Conservation (phyloP, 2,113 vertebrate genomes). For the human region DNA sequence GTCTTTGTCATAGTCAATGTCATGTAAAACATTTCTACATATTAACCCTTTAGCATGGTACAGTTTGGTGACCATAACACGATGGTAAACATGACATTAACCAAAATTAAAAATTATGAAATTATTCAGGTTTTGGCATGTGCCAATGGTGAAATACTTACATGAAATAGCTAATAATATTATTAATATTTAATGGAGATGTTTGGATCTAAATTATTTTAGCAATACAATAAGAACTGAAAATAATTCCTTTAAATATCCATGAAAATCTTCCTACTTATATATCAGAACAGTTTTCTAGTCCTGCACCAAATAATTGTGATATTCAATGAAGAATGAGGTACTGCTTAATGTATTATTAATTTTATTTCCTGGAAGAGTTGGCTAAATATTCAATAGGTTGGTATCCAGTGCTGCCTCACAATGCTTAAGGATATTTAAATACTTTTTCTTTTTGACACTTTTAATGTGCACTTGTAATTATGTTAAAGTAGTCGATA, state of each 20-base stretch:
- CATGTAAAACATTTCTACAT: neutral
- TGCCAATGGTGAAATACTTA: slow-evolving; percentile 18
- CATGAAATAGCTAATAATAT: slow-evolving; percentile 58
- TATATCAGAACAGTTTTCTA: slow-evolving; percentile 41
- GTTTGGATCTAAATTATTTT: slow-evolving; percentile 21
- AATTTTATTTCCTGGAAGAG: neutral
- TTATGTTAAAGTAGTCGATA: neutral
- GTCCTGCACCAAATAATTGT: slow-evolving; percentile 19
- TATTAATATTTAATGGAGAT: slow-evolving; percentile 51
- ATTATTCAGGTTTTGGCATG: neutral
- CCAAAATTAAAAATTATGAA: neutral
- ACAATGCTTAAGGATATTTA: neutral
- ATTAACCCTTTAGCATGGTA: neutral
- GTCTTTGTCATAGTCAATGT: neutral
- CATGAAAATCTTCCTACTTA: slow-evolving; percentile 45
- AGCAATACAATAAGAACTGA: neutral
- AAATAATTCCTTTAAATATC: slow-evolving; percentile 3
- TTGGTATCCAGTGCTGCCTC: neutral
- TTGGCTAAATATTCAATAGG: neutral
- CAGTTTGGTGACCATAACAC: neutral
- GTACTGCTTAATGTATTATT: slow-evolving; percentile 2
- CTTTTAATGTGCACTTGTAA: neutral
- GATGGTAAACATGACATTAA: neutral
- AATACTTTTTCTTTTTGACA: slow-evolving; percentile 8
- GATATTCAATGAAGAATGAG: neutral